phyloP scores from a whole-genome alignment of 2,797 vertebrate genomes.

The Spatula clypeata region DNA sequence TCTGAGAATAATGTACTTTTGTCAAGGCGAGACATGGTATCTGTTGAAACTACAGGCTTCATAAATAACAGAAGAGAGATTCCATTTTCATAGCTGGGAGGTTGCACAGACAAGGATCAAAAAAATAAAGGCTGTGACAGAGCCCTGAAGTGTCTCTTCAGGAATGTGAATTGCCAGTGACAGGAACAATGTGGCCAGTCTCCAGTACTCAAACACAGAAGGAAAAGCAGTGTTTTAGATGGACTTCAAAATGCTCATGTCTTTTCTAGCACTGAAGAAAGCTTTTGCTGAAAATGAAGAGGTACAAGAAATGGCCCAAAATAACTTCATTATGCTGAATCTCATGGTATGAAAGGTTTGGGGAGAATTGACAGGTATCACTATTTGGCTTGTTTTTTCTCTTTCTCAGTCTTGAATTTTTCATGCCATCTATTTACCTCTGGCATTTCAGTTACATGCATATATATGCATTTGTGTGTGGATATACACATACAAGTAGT shows the following conservation, averaged over 20 bases:
- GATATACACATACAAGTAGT: neutral
- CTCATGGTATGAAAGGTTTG: slow-evolving; percentile 80
- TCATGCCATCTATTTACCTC: neutral
- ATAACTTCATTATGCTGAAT: slow-evolving; percentile 86
- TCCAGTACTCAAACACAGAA: neutral
- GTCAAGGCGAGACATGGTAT: slow-evolving; percentile 7
- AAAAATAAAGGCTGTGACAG: neutral
- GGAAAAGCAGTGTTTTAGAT: neutral
- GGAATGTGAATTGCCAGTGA: neutral
- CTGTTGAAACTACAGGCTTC: neutral
- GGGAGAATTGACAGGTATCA: neutral
- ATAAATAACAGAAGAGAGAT: slow-evolving; percentile 18
- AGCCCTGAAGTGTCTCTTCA: neutral
- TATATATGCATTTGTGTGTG: neutral
- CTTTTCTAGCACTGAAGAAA: slow-evolving; percentile 83
- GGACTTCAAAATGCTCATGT: slow-evolving; percentile 9
- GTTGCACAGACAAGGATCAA: neutral
- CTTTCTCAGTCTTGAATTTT: neutral
- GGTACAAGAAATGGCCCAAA: slow-evolving; percentile 85
- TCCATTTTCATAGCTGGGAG: neutral
- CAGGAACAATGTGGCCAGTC: neutral
- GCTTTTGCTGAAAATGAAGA: slow-evolving; percentile 83
- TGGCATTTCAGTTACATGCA: neutral
- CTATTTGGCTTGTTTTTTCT: neutral
- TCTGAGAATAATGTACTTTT: slow-evolving; percentile 58